Base-by-base conservation (phyloP, 2,113 vertebrate species). In the Notarius quadriscutis region DNA sequence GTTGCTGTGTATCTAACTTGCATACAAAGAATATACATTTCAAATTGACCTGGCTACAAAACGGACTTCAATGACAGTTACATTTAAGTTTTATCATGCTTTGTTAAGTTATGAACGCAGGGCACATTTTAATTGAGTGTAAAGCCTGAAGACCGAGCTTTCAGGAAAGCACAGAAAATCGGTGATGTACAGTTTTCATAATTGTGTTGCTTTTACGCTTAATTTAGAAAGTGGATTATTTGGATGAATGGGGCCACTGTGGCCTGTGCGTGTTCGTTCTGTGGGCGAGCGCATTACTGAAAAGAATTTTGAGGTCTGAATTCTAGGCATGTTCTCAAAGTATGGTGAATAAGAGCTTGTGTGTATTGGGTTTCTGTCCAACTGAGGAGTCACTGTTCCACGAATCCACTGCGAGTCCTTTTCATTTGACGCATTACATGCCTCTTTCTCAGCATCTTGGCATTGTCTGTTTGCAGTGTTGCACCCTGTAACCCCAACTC, bases 401-500 rank as follows among this genome's bases (percentile, higher is more conserved):
- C 67, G 72, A 48, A 62, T 81, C 86, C 53, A 74, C 77, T 82
- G 87, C 34, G 53, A 91, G 41, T 57, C 79, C 74, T 71, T 77
- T 89, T 89, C 67, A 85, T 82, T 86, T 88, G 89, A 88, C 79
- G 71, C 88, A 88, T 88, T 67, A 90, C 89, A 87, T 75, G 62
- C 80, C 84, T 87, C 67, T 62, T 74, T 65, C 22, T 58, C 4
- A n/a, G 74, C 77, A 72, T 27, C 60, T 75, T 62, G 51, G 62
- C 48, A 71, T 58, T 74, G 67, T 83, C 65, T 51, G 60, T 62
- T 86, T 78, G 83, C 83, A 62, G 65, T 77, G 50, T 60, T 89
- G 63, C 77, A 87, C 81, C 79, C 89, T 87, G 58, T 88, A 84
- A 83, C 83, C 88, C 69, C 22, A 48, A 87, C 69, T 87, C 25